Percentiles rank a stretch among this genome's conserved stretches.
Conservation (phyloP, 2,888 invertebrate genomes). For the Drosophila antonietae region DNA sequence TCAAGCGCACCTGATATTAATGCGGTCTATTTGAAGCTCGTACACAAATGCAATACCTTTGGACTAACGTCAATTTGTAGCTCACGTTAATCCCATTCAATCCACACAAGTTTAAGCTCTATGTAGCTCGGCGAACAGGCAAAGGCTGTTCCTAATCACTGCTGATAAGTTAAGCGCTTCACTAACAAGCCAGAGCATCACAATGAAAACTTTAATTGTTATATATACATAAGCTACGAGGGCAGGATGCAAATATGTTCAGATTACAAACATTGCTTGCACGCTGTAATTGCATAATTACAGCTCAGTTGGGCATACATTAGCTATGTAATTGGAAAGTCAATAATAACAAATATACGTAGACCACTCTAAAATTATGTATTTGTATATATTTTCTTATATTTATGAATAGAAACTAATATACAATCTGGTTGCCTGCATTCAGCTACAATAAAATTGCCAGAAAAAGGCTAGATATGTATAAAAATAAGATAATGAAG, state of each 20-base stretch:
- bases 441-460: no score
- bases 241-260: background rate
- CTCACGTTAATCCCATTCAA: background rate
- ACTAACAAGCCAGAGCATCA: constrained; percentile 29
- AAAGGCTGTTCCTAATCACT: constrained; percentile 58
- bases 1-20: no score
- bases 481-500: no score
- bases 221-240: background rate
- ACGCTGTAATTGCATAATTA: constrained; percentile 33
- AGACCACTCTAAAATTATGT: no score
- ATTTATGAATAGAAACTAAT: no score
- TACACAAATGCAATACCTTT: background rate
- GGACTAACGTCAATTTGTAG: background rate
- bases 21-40: no score
- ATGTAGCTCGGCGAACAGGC: constrained; percentile 32
- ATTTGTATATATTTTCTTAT: no score
- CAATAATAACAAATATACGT: background rate
- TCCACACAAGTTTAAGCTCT: constrained; percentile 1
- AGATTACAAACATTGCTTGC: background rate
- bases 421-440: no score
- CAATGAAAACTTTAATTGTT: constrained; percentile 12
- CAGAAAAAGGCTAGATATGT: no score
- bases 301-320: constrained; percentile 12
- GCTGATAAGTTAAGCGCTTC: constrained; percentile 64
- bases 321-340: constrained; percentile 4